Percentiles rank a stretch among this genome's conserved stretches.
These are phyloP conservation scores for Chunga burmeisteri DNA, from an alignment of 2,113 vertebrate genomes.

Conservation along the genomic window DNA sequence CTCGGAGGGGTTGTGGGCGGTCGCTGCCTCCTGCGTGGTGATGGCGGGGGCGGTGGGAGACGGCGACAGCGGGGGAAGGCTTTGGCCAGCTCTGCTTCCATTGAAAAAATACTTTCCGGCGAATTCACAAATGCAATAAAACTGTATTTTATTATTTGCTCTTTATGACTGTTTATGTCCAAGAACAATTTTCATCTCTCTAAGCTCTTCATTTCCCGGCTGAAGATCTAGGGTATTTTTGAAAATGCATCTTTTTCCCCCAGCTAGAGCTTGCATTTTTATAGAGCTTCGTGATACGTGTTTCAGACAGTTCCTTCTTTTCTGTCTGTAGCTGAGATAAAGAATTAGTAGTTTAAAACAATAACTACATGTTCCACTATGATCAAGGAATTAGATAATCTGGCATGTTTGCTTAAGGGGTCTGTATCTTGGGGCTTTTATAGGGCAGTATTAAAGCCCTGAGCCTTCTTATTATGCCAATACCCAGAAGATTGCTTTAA, in stretches of 20 bases:
- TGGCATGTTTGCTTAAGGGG: constrained; percentile 72
- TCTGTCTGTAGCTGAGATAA: constrained; percentile 31
- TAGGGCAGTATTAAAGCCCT: constrained; percentile 73
- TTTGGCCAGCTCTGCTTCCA: not conserved
- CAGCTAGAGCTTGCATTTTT: not conserved
- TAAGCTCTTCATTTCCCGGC: not conserved
- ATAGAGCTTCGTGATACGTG: not conserved
- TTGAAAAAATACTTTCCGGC: not conserved
- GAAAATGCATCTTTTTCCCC: not conserved
- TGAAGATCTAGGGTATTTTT: not conserved
- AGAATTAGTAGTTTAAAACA: constrained; percentile 58
- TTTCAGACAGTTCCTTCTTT: constrained; percentile 27
- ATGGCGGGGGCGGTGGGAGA: not conserved
- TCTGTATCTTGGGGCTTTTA: constrained; percentile 76
- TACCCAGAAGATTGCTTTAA: constrained; percentile 79
- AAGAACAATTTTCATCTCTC: not conserved
- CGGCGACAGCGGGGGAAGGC: not conserved
- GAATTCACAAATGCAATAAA: not conserved
- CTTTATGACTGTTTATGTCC: not conserved
- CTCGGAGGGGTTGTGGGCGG: not conserved
- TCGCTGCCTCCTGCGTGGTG: not conserved
- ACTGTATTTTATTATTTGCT: not conserved
- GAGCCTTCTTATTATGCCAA: constrained; percentile 74
- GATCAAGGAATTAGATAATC: constrained; percentile 70
- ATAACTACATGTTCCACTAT: constrained; percentile 47